phyloP scores from a whole-genome alignment of 2,888 invertebrate genomes.

The Harmothoe impar region DNA sequence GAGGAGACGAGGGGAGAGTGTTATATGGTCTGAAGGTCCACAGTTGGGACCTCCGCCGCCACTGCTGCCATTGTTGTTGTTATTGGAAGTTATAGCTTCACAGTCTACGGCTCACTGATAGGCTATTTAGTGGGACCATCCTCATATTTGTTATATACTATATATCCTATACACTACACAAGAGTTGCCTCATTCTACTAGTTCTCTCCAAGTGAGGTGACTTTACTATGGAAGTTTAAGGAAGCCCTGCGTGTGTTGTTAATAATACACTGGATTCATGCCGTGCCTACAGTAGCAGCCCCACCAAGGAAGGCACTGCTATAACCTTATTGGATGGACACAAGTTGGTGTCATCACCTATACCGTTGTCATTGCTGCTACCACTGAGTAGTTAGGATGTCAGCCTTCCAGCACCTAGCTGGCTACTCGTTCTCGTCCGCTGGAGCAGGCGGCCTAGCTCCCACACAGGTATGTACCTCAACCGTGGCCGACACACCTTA shows the following conservation, averaged over 20 bases:
- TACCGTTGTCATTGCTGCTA: neutral
- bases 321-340: neutral
- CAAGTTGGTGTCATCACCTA: neutral
- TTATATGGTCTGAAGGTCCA: neutral
- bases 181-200: too few relatives aligned
- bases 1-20: neutral
- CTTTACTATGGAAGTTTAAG: too few relatives aligned
- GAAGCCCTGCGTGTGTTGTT: neutral
- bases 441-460: slow-evolving; percentile 43
- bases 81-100: neutral
- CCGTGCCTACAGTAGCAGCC: neutral
- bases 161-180: too few relatives aligned
- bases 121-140: too few relatives aligned
- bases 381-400: slow-evolving; percentile 16
- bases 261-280: neutral
- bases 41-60: neutral
- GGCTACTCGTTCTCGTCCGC: slow-evolving; percentile 28
- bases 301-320: neutral
- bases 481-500: neutral
- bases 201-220: too few relatives aligned
- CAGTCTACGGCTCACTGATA: too few relatives aligned
- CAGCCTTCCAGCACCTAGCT: slow-evolving; percentile 54
- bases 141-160: too few relatives aligned
- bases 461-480: slow-evolving; percentile 54
- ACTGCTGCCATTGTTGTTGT: slow-evolving; percentile 29